Conservation (phyloP, 2,113 vertebrate genomes). For the Apaloderma vittatum region DNA sequence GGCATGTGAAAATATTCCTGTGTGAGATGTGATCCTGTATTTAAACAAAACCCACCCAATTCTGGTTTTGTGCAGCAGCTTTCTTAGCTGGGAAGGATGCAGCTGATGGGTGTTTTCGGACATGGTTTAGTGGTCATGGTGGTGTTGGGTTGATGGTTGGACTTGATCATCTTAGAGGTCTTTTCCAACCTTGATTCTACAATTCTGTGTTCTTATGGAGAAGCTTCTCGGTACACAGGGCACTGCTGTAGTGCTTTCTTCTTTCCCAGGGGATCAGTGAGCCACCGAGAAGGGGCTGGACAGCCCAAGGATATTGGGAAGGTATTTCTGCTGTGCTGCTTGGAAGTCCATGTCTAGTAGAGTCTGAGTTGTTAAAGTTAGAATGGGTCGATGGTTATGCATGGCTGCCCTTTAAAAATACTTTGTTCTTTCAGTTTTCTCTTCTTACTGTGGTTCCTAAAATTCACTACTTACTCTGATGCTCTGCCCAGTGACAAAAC, state of each 20-base stretch:
- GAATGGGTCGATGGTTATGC: background rate
- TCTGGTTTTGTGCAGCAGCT: background rate
- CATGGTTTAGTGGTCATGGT: too few species aligned
- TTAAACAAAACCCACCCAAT: rapidly evolving
- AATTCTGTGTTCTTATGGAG: too few species aligned
- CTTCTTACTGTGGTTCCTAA: background rate
- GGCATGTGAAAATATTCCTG: rapidly evolving
- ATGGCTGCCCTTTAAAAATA: background rate
- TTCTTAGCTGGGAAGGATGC: background rate
- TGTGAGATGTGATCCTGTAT: background rate
- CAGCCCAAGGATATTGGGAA: background rate
- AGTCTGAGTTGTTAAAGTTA: rapidly evolving
- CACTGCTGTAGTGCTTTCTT: rapidly evolving
- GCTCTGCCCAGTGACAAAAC: background rate
- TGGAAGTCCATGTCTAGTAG: background rate
- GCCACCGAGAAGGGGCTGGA: rapidly evolving
- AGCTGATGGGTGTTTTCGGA: background rate
- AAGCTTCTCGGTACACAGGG: background rate
- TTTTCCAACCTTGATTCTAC: too few species aligned
- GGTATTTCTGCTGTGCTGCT: background rate
- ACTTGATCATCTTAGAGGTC: too few species aligned
- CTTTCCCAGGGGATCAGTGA: background rate
- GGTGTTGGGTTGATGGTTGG: too few species aligned
- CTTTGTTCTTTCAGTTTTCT: background rate
- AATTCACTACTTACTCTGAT: rapidly evolving